Base-by-base conservation (phyloP, 2,888 invertebrate genomes). In the Hydroisotoma schaefferi region DNA sequence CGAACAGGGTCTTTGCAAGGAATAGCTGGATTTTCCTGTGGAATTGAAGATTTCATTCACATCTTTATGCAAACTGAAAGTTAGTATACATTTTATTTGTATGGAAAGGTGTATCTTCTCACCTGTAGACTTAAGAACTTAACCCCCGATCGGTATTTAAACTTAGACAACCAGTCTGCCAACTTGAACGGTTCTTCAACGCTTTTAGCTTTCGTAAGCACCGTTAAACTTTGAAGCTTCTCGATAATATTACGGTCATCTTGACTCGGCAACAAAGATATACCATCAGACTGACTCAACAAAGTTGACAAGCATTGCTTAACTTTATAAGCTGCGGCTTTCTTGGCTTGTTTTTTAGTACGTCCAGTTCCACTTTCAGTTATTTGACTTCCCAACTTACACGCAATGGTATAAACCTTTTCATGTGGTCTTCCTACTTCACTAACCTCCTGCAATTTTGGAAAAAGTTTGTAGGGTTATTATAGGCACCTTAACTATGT, bases 261-360 rank as follows among this genome's bases (percentile, higher is more conserved):
- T 5, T 49, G 6, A 6, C 18, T 29, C 37, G 57, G 48, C 8
- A 59, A 29, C 23, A 61, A n/a, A 8, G n/a, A 47, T 22, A 26
- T 55, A 22, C 12, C 53, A 10, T 38, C 52, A n/a, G 62, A 57
- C 38, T 65, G 52, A 12, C 56, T 22, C 48, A 67, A 52, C 10
- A 62, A 10, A 18, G 67, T 63, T 46, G 55, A 48, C 18, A 71
- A 57, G 2, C 65, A 46, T 37, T 67, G 58, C n/a, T 69, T 60
- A 40, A 69, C 67, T 43, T 63, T 61, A 29, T 61, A 46, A 15
- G 72, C 72, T 25, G 72, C 69, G 3, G 59, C 69, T 55, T 64
- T 58, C 60, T 72, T 72, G 18, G 72, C 72, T 48, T 53, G 55
- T 51, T 67, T 70, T 44, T 72, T 72, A 1, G 69, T 67, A 26